phyloP scores from a whole-genome alignment of 2,888 invertebrate genomes.

The Leucania comma region DNA sequence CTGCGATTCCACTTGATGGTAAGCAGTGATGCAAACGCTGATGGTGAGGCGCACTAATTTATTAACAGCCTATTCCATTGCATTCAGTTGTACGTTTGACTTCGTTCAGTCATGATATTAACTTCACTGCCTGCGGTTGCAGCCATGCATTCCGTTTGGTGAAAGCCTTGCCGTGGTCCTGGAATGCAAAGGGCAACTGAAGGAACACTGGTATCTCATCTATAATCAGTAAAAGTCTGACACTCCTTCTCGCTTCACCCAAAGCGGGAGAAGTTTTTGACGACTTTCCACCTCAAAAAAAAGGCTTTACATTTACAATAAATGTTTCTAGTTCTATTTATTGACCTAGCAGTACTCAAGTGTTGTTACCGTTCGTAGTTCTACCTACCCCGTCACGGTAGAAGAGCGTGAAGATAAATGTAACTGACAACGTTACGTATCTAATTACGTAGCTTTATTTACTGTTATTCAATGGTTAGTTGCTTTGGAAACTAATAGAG shows the following conservation, averaged over 20 bases:
- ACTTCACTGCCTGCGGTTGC: too few species aligned
- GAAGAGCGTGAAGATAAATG: conserved; percentile 50
- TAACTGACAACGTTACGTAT: conserved; percentile 46
- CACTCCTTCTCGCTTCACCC: not conserved
- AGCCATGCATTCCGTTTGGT: too few species aligned
- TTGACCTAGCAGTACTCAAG: conserved; percentile 38
- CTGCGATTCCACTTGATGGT: too few species aligned
- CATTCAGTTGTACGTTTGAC: too few species aligned
- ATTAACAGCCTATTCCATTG: too few species aligned
- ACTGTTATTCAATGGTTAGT: conserved; percentile 41
- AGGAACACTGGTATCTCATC: too few species aligned
- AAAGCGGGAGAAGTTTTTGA: not conserved
- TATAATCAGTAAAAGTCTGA: not conserved
- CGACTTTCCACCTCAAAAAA: not conserved
- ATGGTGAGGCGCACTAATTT: too few species aligned
- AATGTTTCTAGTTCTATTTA: conserved; percentile 5
- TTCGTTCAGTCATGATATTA: too few species aligned
- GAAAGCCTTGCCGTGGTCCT: too few species aligned
- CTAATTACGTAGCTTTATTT: conserved; percentile 42
- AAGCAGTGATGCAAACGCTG: too few species aligned
- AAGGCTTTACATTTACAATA: not conserved
- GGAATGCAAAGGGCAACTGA: too few species aligned
- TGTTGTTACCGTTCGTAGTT: conserved; percentile 42
- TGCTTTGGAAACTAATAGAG: not conserved
- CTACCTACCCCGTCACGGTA: conserved; percentile 42